phyloP scores from a whole-genome alignment of 2,888 invertebrate genomes.

The Hesperia comma region DNA sequence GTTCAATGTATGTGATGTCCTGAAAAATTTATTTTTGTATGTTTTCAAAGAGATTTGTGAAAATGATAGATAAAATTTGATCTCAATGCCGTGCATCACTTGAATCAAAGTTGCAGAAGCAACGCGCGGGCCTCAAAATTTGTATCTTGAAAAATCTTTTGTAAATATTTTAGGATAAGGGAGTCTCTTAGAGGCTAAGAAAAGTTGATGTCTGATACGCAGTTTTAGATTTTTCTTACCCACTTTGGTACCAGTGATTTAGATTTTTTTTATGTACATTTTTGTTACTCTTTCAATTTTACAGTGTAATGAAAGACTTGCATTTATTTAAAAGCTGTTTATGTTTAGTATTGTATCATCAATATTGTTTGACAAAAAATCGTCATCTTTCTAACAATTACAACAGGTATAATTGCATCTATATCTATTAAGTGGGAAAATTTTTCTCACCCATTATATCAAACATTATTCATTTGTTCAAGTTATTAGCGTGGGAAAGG shows the following conservation, averaged over 20 bases:
- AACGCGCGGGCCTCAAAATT: slow-evolving; percentile 9
- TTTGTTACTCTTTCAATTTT: neutral
- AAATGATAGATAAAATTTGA: slow-evolving; percentile 4
- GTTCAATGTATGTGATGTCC: neutral
- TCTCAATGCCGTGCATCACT: slow-evolving; percentile 11
- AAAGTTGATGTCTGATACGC: slow-evolving; percentile 57
- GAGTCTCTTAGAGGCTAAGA: slow-evolving; percentile 76
- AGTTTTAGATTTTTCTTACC: slow-evolving; percentile 62
- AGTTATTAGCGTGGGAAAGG: too few species aligned
- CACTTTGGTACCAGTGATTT: slow-evolving; percentile 25
- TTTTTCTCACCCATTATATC: too few species aligned
- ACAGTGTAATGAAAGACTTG: neutral
- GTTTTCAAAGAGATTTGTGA: slow-evolving; percentile 6
- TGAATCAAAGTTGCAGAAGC: neutral
- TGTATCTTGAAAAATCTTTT: slow-evolving; percentile 35
- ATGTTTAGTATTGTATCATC: neutral
- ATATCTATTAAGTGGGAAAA: too few species aligned
- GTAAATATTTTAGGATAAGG: slow-evolving; percentile 57
- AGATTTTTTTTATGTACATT: neutral
- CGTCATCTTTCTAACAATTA: too few species aligned
- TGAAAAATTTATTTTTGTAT: slow-evolving; percentile 8
- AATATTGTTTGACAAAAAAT: too few species aligned
- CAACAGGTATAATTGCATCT: too few species aligned
- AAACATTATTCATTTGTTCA: too few species aligned
- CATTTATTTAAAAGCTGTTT: neutral